phyloP scores from a whole-genome alignment of 2,888 invertebrate genomes.

The Thecophora atra region DNA sequence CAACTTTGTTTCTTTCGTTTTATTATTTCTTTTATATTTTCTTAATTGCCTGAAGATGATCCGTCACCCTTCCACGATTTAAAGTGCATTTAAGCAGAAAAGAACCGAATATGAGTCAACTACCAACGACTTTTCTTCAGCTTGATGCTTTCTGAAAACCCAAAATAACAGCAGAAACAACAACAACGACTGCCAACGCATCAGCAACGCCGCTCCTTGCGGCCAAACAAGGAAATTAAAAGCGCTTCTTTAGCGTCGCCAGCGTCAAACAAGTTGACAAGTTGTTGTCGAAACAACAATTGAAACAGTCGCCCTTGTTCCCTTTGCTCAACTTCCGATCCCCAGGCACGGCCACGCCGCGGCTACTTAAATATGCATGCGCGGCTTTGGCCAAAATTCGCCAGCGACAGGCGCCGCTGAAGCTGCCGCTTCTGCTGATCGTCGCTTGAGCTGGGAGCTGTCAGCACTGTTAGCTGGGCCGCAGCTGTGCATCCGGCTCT shows the following conservation, averaged over 20 bases:
- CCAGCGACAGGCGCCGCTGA: neutral
- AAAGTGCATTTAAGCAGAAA: no score
- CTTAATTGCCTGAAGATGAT: no score
- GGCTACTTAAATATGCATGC: constrained; percentile 21
- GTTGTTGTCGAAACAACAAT: neutral
- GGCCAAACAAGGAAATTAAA: neutral
- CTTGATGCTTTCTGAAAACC: no score
- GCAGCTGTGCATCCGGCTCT: constrained; percentile 27
- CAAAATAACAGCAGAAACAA: constrained; percentile 5
- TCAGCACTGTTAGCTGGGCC: constrained; percentile 10
- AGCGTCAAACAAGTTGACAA: neutral
- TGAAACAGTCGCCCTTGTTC: neutral
- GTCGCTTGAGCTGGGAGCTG: neutral
- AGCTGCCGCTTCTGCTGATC: neutral
- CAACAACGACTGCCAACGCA: neutral
- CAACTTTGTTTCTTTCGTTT: no score
- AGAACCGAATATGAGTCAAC: constrained; percentile 29
- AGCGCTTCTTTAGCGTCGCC: neutral
- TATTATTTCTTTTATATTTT: no score
- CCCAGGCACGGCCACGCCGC: neutral
- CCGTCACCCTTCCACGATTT: no score
- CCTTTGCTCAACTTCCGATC: constrained; percentile 13
- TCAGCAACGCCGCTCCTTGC: neutral
- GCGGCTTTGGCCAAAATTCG: neutral
- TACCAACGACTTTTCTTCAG: constrained; percentile 46